A percentile compares a stretch with the other conserved stretches of the same genome.
Conservation (phyloP, 2,797 vertebrate species). For the Myotis pilosus region DNA sequence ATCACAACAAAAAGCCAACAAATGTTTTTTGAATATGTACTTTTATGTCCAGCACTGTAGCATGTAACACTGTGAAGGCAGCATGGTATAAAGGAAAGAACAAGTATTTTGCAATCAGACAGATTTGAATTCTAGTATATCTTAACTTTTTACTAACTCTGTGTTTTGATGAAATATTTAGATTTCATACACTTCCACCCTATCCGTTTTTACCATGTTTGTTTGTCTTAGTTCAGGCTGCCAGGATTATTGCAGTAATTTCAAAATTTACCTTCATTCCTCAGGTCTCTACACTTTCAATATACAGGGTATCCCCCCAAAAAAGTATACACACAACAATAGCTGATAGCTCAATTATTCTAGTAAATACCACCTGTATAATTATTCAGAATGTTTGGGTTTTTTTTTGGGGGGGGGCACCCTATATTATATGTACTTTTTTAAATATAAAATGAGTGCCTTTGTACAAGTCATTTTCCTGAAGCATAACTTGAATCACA, state of each 20-base stretch:
- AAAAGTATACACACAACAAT: too few relatives aligned
- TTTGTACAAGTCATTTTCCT: background rate
- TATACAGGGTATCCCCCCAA: background rate
- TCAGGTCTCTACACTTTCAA: background rate
- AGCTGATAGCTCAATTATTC: too few relatives aligned
- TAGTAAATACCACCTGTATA: too few relatives aligned
- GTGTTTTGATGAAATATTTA: background rate
- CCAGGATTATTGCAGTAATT: background rate
- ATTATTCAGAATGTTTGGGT: too few relatives aligned
- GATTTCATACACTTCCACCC: background rate
- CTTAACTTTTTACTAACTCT: background rate
- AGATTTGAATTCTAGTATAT: slow-evolving; percentile 15
- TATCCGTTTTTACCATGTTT: background rate
- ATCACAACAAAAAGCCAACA: background rate
- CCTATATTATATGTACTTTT: background rate
- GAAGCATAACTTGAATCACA: background rate
- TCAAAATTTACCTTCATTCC: background rate
- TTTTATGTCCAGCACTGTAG: background rate
- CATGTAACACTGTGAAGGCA: background rate
- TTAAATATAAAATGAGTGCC: background rate
- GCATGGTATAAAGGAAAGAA: background rate
- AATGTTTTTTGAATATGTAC: background rate
- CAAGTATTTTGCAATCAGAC: background rate
- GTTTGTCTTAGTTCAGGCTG: slow-evolving; percentile 3
- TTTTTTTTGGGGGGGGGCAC: too few relatives aligned